phyloP scores from a whole-genome alignment of 2,888 invertebrate species.

The Drosophila falleni region DNA sequence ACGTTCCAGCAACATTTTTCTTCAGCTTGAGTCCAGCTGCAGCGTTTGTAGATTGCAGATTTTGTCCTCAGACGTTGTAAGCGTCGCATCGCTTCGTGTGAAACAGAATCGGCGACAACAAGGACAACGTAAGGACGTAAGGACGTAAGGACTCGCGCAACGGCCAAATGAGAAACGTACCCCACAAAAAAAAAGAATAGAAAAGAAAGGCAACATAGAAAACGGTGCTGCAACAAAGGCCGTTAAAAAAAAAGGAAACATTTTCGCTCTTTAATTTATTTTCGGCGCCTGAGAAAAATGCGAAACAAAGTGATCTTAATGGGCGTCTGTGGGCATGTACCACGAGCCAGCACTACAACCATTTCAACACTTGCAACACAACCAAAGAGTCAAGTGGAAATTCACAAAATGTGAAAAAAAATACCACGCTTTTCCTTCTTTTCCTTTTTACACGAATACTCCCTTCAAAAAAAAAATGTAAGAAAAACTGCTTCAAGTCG shows the following conservation, averaged over 20 bases:
- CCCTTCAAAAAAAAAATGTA: neutral
- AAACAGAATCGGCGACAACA: constrained; percentile 54
- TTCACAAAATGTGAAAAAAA: constrained; percentile 7
- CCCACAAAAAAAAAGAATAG: constrained; percentile 11
- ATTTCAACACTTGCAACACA: constrained; percentile 18
- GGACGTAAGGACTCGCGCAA: constrained; percentile 15
- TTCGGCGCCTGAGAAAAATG: constrained; percentile 63
- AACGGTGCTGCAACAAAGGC: constrained; percentile 48
- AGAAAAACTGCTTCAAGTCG: constrained; percentile 7
- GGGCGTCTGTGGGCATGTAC: constrained; percentile 15
- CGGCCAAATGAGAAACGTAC: constrained; percentile 53
- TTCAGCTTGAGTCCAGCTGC: constrained; percentile 45
- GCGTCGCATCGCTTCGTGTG: constrained; percentile 40
- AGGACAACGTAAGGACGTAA: constrained; percentile 39
- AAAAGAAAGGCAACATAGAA: constrained; percentile 21
- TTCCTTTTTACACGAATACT: neutral
- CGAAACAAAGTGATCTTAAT: constrained; percentile 45
- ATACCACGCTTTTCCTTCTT: neutral
- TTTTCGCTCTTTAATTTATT: constrained; percentile 72
- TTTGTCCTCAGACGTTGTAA: constrained; percentile 63
- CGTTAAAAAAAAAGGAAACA: constrained; percentile 61
- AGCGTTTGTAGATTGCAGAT: constrained; percentile 52
- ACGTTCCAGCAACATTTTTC: constrained; percentile 76
- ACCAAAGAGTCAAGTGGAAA: constrained; percentile 32
- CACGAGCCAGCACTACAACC: constrained; percentile 22